Base-by-base conservation (phyloP, 2,797 vertebrate genomes). In the Psittacula derbiana region DNA sequence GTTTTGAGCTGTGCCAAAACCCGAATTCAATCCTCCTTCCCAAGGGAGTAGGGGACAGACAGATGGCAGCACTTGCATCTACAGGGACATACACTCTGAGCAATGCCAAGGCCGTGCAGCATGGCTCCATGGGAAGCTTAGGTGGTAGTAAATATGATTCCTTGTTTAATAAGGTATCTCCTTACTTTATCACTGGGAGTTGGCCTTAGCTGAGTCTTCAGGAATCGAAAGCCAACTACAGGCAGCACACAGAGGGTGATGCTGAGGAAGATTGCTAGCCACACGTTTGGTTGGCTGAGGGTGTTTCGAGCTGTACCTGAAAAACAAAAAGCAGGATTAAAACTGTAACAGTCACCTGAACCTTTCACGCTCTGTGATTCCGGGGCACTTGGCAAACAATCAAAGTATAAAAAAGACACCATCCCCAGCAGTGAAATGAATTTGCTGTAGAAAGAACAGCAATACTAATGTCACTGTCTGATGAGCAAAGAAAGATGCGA, bases 241-340 rank as follows among this genome's bases (percentile, higher is more conserved):
- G 99, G 99, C 81, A 99, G 96, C 40, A 98, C 84, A 10, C 99
- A 99, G 75, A 99, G 98, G 67, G 98, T 84, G 19, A 98, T 93
- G 24, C 98, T 98, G 90, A 99, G 98, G 83, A 99, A 92, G 55
- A 99, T 96, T 60, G 98, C 98, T 74, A 99, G 97, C 99, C 99
- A 99, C 84, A 99, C 96, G 0, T 98, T 99, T 3, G 99, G 99
- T 95, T 99, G 98, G 93, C 95, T 98, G 72, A 99, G 96, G 36
- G 98, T 98, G 97, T 99, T 99, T 75, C 98, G 98, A 36, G 98
- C 98, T 0, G 99, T 98, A 44, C 99, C 99, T 99, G 97, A 43
- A 83, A 91, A 79, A 92, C 30, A 70, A 38, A 38, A 69, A 55
- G 11, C 4, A 5, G 4, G 2, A 44, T 49, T 60, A 62, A 52